Evolutionary conservation across 2,888 invertebrate species (phyloP).

Genomic region (Agelastica alni): DNA sequence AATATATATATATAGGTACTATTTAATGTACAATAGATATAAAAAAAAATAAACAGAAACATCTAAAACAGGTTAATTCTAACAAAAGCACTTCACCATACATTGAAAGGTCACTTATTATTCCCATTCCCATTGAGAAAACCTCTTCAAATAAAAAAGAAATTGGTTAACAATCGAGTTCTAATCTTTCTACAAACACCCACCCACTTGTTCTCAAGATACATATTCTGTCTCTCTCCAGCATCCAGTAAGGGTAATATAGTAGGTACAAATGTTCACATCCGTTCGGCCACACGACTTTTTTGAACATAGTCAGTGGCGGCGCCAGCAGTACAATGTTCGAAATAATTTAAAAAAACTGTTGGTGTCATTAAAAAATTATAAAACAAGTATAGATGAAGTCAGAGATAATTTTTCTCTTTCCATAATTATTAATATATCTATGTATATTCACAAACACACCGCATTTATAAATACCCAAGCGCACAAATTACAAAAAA

Average conservation of each 20-base stretch:
- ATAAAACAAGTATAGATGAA: too few relatives aligned
- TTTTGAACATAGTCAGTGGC: constrained; percentile 23
- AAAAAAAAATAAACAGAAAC: constrained; percentile 7
- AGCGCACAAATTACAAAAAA: too few relatives aligned
- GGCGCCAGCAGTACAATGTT: neutral
- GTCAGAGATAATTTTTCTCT: too few relatives aligned
- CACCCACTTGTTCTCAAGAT: constrained; percentile 36
- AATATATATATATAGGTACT: too few relatives aligned
- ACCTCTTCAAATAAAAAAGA: constrained; percentile 28
- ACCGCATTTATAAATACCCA: too few relatives aligned
- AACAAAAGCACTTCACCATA: constrained; percentile 7
- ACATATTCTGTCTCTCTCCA: constrained; percentile 23
- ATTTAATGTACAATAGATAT: too few relatives aligned
- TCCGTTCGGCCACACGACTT: constrained; percentile 41
- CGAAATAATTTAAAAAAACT: neutral
- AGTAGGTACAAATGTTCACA: constrained; percentile 29
- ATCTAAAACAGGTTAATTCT: constrained; percentile 8
- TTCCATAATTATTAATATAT: too few relatives aligned
- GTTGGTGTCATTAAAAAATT: too few relatives aligned
- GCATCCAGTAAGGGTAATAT: constrained; percentile 22
- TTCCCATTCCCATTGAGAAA: constrained; percentile 22
- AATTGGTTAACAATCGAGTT: constrained; percentile 36
- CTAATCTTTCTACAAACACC: constrained; percentile 35
- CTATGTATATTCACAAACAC: too few relatives aligned
- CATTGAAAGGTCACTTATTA: constrained; percentile 11